These are phyloP conservation scores for Cheilosia scutellata DNA, from an alignment of 2,888 invertebrate species.

Conservation along the genomic window DNA sequence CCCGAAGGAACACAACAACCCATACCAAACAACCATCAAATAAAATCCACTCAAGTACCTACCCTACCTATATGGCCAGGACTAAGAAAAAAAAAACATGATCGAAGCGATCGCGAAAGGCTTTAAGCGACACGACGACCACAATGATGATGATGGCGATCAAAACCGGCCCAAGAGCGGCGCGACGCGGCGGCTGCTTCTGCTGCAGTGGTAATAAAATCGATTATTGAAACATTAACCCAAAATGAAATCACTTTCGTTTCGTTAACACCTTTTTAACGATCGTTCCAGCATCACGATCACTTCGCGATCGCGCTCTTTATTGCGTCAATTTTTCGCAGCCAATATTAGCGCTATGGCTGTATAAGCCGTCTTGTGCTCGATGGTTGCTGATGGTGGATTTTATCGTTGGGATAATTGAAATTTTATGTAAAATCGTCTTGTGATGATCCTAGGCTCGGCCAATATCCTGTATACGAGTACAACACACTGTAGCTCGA, in stretches of 20 bases:
- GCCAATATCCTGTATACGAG: constrained; percentile 60
- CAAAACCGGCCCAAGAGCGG: constrained; percentile 54
- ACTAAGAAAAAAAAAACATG: constrained; percentile 50
- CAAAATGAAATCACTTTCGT: constrained; percentile 79
- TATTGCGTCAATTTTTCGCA: constrained; percentile 72
- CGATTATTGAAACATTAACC: constrained; percentile 76
- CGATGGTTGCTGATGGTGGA: constrained; percentile 28
- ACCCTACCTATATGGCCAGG: constrained; percentile 33
- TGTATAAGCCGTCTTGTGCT: constrained; percentile 25
- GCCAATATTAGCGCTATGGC: constrained; percentile 51
- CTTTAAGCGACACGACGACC: constrained; percentile 4
- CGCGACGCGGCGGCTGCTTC: constrained; percentile 65
- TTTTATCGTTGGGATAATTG: constrained; percentile 73
- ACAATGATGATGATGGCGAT: constrained; percentile 12
- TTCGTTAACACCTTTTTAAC: constrained; percentile 79
- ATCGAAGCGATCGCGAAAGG: constrained; percentile 56
- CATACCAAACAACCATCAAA: constrained; percentile 59
- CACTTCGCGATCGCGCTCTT: constrained; percentile 58
- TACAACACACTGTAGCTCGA: background rate
- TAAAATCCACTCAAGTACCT: constrained; percentile 64
- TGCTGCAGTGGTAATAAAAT: constrained; percentile 73
- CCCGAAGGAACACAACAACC: constrained; percentile 60
- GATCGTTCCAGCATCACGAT: constrained; percentile 77
- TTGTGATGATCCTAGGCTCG: constrained; percentile 74
- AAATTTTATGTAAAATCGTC: constrained; percentile 75